A percentile compares a stretch with the other conserved stretches of the same genome.
These are phyloP conservation scores for Heloderma charlesbogerti DNA, from an alignment of 2,113 vertebrate species.

Conservation along the genomic window DNA sequence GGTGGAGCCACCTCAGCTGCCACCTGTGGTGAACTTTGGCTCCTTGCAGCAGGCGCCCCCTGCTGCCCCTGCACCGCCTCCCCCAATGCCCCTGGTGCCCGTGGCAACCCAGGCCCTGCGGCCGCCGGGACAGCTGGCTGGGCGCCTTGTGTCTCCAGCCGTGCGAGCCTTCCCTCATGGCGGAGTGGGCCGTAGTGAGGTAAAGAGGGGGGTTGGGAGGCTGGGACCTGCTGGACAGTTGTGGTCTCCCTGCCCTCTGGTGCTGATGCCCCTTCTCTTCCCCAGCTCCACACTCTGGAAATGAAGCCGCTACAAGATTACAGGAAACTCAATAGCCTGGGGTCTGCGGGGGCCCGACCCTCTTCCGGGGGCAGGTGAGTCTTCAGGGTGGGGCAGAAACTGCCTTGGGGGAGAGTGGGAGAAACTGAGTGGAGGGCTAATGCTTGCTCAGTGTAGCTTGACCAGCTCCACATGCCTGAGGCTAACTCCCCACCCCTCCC, in stretches of 20 bases:
- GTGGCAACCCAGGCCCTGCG: slow-evolving; percentile 63
- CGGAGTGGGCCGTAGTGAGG: slow-evolving; percentile 64
- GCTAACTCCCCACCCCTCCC: too few relatives aligned
- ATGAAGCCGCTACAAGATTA: slow-evolving; percentile 74
- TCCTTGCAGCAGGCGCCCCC: slow-evolving; percentile 62
- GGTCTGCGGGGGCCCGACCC: slow-evolving; percentile 59
- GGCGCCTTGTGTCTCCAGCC: slow-evolving; percentile 59
- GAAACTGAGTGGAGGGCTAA: not conserved
- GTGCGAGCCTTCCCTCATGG: slow-evolving; percentile 63
- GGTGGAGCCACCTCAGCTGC: slow-evolving; percentile 70
- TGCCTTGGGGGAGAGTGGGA: too few relatives aligned
- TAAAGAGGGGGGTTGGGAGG: not conserved
- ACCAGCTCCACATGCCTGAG: too few relatives aligned
- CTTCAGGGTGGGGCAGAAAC: too few relatives aligned
- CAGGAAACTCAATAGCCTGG: slow-evolving; percentile 64
- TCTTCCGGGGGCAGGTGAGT: slow-evolving; percentile 67
- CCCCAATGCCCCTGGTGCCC: slow-evolving; percentile 68
- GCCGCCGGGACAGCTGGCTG: slow-evolving; percentile 58
- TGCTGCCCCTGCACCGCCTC: slow-evolving; percentile 43
- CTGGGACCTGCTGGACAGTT: fast-evolving
- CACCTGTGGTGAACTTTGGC: slow-evolving; percentile 73
- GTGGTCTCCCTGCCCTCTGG: not conserved
- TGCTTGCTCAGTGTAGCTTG: too few relatives aligned
- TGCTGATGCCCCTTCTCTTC: not conserved
- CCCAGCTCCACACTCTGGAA: slow-evolving; percentile 68